A percentile compares a stretch with the other conserved stretches of the same genome.
These are phyloP conservation scores for Phallusia fumigata DNA, from an alignment of 23 tunicate species.

Conservation along the genomic window DNA sequence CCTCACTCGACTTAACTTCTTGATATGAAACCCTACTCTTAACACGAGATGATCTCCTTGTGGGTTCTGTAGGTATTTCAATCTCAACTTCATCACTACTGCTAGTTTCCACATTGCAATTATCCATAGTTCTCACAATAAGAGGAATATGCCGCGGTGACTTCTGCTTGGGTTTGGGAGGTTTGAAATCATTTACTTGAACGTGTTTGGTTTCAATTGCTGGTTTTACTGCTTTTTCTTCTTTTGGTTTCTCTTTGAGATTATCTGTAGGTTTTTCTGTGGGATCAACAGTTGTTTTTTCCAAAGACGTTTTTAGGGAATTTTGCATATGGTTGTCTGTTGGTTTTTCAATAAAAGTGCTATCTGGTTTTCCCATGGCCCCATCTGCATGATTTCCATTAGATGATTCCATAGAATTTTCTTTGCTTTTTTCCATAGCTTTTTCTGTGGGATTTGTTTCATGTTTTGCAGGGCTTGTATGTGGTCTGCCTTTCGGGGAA, in stretches of 20 bases:
- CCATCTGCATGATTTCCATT: not conserved
- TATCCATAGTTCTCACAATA: not conserved
- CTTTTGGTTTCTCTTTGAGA: too few relatives aligned
- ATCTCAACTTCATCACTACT: slow-evolving; percentile 17
- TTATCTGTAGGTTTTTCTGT: too few relatives aligned
- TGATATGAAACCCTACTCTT: slow-evolving; percentile 23
- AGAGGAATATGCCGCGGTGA: not conserved
- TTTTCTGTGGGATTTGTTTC: not conserved
- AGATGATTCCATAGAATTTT: not conserved
- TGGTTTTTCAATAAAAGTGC: not conserved
- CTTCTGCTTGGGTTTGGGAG: not conserved
- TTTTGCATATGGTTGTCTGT: too few relatives aligned
- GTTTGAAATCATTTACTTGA: too few relatives aligned
- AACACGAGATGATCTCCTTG: slow-evolving; percentile 26
- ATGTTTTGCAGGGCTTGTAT: not conserved
- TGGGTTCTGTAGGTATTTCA: slow-evolving; percentile 25
- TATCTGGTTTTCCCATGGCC: not conserved
- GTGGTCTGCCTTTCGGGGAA: not conserved
- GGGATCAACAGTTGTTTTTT: too few relatives aligned
- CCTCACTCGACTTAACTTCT: slow-evolving; percentile 17
- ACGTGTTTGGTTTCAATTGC: too few relatives aligned
- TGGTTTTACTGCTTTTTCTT: too few relatives aligned
- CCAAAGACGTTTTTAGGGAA: too few relatives aligned
- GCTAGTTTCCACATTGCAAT: not conserved
- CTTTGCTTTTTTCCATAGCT: not conserved